These are phyloP conservation scores for Erinaceus europaeus DNA, from an alignment of 2,113 vertebrate genomes.

Conservation along the genomic window DNA sequence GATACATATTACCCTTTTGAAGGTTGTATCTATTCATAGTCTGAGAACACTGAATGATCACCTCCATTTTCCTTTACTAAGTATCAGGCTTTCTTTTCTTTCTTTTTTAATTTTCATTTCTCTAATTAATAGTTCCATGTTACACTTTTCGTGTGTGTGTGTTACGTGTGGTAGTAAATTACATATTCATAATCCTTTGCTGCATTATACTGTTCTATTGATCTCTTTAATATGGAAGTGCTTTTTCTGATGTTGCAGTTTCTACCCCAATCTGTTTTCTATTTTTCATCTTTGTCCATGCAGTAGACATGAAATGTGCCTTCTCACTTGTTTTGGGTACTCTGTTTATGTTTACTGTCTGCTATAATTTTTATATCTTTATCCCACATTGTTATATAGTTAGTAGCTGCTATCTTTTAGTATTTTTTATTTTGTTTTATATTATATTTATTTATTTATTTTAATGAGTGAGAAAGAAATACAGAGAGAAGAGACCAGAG, in stretches of 20 bases:
- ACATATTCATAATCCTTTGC: neutral
- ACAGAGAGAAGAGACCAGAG: no score
- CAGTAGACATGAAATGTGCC: neutral
- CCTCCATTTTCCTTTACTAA: neutral
- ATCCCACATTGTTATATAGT: neutral
- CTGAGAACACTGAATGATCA: neutral
- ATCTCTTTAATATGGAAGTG: neutral
- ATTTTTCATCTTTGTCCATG: neutral
- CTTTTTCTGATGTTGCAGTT: neutral
- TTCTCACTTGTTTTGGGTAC: neutral
- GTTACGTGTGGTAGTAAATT: constrained; percentile 13
- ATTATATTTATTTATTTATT: neutral
- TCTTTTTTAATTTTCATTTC: neutral
- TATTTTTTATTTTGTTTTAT: neutral
- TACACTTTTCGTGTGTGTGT: neutral
- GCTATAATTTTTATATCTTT: neutral
- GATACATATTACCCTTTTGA: neutral
- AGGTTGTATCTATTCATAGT: neutral
- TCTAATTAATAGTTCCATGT: constrained; percentile 15
- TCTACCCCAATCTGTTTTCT: neutral
- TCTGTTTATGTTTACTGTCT: neutral
- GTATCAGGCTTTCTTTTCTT: neutral
- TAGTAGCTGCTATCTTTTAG: constrained; percentile 20
- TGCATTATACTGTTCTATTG: neutral
- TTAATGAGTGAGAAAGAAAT: no score